These are phyloP conservation scores for Lacanobia oleracea DNA, from an alignment of 2,888 invertebrate species.

Conservation along the genomic window DNA sequence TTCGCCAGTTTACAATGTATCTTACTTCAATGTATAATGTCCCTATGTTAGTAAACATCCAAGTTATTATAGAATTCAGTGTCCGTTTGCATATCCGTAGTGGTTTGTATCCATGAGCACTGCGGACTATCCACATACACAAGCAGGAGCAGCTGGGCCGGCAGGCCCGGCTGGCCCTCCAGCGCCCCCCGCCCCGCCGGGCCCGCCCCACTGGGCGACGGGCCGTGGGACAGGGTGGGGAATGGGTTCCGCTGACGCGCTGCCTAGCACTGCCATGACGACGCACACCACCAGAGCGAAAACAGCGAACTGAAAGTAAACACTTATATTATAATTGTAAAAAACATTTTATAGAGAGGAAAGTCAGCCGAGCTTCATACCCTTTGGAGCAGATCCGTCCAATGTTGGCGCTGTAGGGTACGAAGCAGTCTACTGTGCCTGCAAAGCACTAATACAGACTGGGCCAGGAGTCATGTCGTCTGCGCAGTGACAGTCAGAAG, in stretches of 20 bases:
- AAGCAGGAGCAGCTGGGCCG: slow-evolving; percentile 16
- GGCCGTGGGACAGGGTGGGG: background rate
- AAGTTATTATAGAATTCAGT: background rate
- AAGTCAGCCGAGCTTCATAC: no score
- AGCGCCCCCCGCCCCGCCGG: background rate
- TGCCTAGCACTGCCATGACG: slow-evolving; percentile 7
- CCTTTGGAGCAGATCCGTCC: no score
- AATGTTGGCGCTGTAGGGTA: no score
- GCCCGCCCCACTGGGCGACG: slow-evolving; percentile 2
- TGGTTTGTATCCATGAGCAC: background rate
- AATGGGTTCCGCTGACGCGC: background rate
- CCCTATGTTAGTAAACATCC: no score
- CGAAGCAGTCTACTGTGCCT: no score
- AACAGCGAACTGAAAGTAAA: slow-evolving; percentile 24
- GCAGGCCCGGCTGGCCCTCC: background rate
- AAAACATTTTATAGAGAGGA: no score
- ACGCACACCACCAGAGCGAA: slow-evolving; percentile 20
- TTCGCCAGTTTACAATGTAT: no score
- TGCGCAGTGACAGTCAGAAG: background rate
- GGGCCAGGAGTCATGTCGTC: background rate
- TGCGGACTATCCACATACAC: slow-evolving; percentile 8
- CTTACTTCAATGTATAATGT: no score
- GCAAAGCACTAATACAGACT: no score
- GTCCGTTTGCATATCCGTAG: background rate
- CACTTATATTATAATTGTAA: background rate